Evolutionary conservation across 2,797 vertebrate genomes (phyloP).

Genomic region (Dermochelys coriacea): DNA sequence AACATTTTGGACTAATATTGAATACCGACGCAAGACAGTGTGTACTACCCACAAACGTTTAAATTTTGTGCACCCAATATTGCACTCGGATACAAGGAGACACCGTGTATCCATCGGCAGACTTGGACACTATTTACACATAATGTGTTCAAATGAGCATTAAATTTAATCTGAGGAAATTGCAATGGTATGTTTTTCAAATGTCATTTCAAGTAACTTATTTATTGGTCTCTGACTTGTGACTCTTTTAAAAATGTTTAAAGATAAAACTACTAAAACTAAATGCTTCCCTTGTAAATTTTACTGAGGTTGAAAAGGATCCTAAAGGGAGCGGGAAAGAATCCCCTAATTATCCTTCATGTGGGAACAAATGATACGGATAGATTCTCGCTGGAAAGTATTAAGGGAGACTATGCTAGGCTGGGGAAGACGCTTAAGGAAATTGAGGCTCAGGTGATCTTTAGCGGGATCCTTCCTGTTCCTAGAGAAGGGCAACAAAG

Average conservation of each 20-base stretch:
- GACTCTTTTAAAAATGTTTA: not conserved
- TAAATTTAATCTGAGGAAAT: not conserved
- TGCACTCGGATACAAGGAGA: rapidly evolving
- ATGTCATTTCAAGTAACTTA: not conserved
- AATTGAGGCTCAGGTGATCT: too few species aligned
- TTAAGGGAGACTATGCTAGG: too few species aligned
- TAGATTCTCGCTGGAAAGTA: too few species aligned
- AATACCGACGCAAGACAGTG: not conserved
- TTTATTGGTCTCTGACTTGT: constrained; percentile 19
- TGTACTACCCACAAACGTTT: not conserved
- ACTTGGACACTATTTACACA: not conserved
- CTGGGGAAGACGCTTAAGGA: too few species aligned
- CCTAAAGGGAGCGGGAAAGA: too few species aligned
- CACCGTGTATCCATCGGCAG: not conserved
- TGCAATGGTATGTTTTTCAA: not conserved
- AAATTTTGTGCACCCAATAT: not conserved
- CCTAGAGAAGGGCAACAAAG: too few species aligned
- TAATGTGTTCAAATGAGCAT: not conserved
- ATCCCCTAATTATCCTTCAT: too few species aligned
- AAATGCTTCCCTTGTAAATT: not conserved
- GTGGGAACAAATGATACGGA: too few species aligned
- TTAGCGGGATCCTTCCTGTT: too few species aligned
- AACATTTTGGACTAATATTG: not conserved
- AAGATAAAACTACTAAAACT: constrained; percentile 12
- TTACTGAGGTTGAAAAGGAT: too few species aligned